A percentile compares a stretch with the other conserved stretches of the same genome.
Conservation (phyloP, 2,888 invertebrate genomes). For the Zootermopsis nevadensis region DNA sequence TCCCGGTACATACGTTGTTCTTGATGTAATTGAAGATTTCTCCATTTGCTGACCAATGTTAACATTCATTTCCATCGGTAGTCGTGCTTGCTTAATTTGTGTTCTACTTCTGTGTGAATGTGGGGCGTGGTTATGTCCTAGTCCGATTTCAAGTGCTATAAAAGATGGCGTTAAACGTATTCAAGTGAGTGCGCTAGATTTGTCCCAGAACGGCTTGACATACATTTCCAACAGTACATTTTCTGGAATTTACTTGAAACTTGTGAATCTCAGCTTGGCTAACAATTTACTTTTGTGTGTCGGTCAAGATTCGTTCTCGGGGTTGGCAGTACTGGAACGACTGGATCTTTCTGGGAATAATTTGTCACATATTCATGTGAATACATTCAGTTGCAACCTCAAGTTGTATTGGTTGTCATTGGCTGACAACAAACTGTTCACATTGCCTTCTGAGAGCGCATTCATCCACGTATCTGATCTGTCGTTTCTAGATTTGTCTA, state of each 20-base stretch:
- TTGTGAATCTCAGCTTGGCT: not conserved
- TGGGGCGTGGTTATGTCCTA: no score
- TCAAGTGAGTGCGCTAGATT: not conserved
- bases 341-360: not conserved
- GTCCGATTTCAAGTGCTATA: no score
- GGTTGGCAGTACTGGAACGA: not conserved
- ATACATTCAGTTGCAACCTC: not conserved
- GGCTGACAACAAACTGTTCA: not conserved
- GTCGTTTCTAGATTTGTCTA: not conserved
- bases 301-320: not conserved
- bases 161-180: not conserved
- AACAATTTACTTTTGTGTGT: not conserved
- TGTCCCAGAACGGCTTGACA: not conserved
- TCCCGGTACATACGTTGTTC: no score
- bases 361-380: not conserved
- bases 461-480: not conserved
- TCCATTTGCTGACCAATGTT: no score
- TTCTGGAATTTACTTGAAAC: not conserved
- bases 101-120: no score
- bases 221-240: not conserved
- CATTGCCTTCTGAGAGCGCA: not conserved
- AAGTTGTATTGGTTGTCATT: not conserved
- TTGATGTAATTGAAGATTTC: no score
- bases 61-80: no score
- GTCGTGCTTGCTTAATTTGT: no score